Percentiles rank a stretch among this genome's conserved stretches.
phyloP scores from a whole-genome alignment of 2,113 vertebrate genomes.

The Hypomesus transpacificus region DNA sequence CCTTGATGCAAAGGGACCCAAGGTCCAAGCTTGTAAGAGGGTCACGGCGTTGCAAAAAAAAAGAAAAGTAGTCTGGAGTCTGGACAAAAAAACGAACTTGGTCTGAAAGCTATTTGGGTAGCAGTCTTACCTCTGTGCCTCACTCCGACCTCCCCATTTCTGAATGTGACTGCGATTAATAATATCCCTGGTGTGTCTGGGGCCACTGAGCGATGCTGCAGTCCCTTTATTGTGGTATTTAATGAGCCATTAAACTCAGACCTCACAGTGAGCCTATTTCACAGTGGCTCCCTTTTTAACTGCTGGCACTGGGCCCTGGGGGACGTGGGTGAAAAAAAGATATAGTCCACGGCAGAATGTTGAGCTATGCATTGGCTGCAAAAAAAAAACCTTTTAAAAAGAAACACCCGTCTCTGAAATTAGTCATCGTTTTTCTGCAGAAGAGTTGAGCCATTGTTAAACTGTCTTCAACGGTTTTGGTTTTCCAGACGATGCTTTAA shows the following conservation, averaged over 20 bases:
- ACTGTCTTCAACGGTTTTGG: neutral
- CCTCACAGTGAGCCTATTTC: conserved; percentile 9
- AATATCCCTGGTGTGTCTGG: conserved; percentile 15
- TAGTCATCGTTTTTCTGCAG: neutral
- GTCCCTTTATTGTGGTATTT: conserved; percentile 17
- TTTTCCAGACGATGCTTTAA: neutral
- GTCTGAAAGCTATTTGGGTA: neutral
- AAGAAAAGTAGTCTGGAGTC: neutral
- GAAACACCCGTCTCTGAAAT: neutral
- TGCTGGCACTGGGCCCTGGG: conserved; percentile 2
- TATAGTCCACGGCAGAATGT: neutral
- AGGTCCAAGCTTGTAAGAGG: conserved; percentile 4
- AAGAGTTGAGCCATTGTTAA: neutral
- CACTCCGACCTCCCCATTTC: neutral
- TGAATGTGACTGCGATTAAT: conserved; percentile 6
- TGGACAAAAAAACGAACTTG: neutral
- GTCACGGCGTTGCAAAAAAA: conserved; percentile 1
- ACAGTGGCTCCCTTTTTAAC: conserved; percentile 8
- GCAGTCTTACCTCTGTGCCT: neutral
- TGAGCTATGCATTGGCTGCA: neutral
- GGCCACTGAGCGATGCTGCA: conserved; percentile 5
- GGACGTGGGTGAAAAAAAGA: neutral
- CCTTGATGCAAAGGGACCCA: conserved; percentile 3
- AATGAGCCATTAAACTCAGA: conserved; percentile 28
- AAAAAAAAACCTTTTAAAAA: neutral